Percentiles rank a stretch among this genome's conserved stretches.
Evolutionary conservation across 2,888 invertebrate genomes (phyloP).

Genomic region (Anoplius nigerrimus): DNA sequence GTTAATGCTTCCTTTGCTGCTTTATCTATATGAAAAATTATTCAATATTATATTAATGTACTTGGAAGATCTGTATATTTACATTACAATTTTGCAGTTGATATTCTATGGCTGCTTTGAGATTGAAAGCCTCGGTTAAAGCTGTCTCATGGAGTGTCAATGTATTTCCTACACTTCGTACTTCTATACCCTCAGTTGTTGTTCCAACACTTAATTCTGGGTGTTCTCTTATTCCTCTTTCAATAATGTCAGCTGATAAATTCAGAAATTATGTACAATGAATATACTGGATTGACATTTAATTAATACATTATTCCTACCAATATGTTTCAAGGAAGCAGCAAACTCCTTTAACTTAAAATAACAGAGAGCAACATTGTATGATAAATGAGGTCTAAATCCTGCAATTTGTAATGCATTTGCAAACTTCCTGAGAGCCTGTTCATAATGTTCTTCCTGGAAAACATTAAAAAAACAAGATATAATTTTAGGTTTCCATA

Average conservation of each 20-base stretch:
- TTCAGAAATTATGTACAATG: constrained; percentile 5
- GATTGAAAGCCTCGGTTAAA: constrained; percentile 97
- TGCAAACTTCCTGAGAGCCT: constrained; percentile 92
- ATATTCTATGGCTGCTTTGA: constrained; percentile 99
- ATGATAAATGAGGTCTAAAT: constrained; percentile 93
- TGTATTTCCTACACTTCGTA: constrained; percentile 97
- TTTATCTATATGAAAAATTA: constrained; percentile 78
- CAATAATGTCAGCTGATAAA: constrained; percentile 90
- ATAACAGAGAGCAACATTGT: constrained; percentile 96
- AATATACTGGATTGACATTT: neutral
- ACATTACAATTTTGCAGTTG: constrained; percentile 87
- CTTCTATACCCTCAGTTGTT: constrained; percentile 94
- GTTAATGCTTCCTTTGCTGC: constrained; percentile 90
- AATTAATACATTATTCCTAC: constrained; percentile 69
- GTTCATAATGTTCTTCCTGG: constrained; percentile 90
- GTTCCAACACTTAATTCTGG: constrained; percentile 98
- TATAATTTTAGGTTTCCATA: no score
- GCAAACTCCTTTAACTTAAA: constrained; percentile 96
- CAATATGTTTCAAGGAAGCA: constrained; percentile 93
- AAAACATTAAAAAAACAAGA: constrained; percentile 27
- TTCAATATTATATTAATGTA: constrained; percentile 4
- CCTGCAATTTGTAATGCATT: constrained; percentile 91
- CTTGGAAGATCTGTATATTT: neutral
- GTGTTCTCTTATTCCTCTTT: constrained; percentile 96
- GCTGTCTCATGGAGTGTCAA: constrained; percentile 95